Conservation (phyloP, 1,140 invertebrate species). For the Caerostris darwini region DNA sequence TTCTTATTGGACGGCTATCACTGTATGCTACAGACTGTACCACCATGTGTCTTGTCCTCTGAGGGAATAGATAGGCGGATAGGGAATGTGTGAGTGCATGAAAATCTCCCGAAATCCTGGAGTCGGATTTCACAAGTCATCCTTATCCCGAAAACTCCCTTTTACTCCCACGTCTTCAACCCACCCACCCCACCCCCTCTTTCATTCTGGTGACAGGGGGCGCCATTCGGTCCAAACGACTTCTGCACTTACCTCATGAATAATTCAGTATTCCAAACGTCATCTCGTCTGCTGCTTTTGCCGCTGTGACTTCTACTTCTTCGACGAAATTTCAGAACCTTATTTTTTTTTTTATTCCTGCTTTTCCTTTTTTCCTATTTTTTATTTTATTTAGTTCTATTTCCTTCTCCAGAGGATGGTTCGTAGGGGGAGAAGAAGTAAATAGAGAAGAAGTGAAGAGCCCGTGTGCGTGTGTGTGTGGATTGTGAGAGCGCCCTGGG, state of each 20-base stretch:
- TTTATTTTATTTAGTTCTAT: conserved; percentile 69
- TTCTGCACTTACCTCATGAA: conserved; percentile 76
- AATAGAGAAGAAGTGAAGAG: conserved; percentile 49
- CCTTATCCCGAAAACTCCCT: conserved; percentile 72
- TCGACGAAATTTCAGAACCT: conserved; percentile 76
- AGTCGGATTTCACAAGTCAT: conserved; percentile 78
- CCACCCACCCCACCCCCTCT: not conserved
- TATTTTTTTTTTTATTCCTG: conserved; percentile 49
- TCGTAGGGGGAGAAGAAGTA: conserved; percentile 14
- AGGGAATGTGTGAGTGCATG: conserved; percentile 63
- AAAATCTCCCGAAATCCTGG: conserved; percentile 74
- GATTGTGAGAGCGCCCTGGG: conserved; percentile 58
- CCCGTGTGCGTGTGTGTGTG: not conserved
- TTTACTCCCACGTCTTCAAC: not conserved
- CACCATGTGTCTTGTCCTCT: not conserved
- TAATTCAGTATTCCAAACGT: conserved; percentile 73
- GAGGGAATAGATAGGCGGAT: not conserved
- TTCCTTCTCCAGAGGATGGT: conserved; percentile 64
- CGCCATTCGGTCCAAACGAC: conserved; percentile 77
- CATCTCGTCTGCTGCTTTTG: conserved; percentile 73
- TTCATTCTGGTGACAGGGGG: conserved; percentile 76
- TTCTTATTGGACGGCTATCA: conserved; percentile 43
- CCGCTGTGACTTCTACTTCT: conserved; percentile 75
- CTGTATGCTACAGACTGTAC: not conserved
- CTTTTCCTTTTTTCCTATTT: not conserved